Evolutionary conservation across 1,140 invertebrate species (phyloP).

Genomic region (Harlomillsia oculata): DNA sequence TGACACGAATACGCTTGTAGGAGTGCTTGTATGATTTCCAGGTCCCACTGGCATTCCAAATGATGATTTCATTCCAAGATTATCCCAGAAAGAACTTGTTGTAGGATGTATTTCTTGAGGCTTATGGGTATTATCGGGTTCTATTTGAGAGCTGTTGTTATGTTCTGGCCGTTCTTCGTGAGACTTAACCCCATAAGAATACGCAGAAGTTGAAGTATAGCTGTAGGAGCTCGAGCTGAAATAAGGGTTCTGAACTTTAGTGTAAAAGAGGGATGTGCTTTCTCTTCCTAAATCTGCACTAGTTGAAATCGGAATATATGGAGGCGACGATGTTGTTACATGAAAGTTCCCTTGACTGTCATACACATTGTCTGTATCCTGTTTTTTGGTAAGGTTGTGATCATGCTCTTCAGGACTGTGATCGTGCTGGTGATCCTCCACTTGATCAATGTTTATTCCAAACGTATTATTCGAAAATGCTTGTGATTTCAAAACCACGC

Average conservation of each 20-base stretch:
- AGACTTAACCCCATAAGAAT: slow-evolving; percentile 20
- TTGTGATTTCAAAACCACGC: too few species aligned
- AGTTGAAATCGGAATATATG: slow-evolving; percentile 4
- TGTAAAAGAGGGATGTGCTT: slow-evolving; percentile 21
- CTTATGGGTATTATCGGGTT: background rate
- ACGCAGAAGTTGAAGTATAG: slow-evolving; percentile 10
- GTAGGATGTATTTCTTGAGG: slow-evolving; percentile 16
- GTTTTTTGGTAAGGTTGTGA: too few species aligned
- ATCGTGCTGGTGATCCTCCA: too few species aligned
- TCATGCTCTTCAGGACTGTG: too few species aligned
- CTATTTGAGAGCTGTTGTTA: background rate
- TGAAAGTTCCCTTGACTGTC: too few species aligned
- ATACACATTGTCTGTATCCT: too few species aligned
- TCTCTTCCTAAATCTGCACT: slow-evolving; percentile 9
- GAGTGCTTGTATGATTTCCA: background rate
- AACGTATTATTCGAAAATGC: too few species aligned
- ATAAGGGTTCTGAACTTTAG: slow-evolving; percentile 24
- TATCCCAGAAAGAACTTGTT: slow-evolving; percentile 17
- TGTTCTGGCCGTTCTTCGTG: background rate
- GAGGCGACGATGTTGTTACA: background rate
- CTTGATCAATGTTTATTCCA: too few species aligned
- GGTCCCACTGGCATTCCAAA: background rate
- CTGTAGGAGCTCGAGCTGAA: slow-evolving; percentile 27
- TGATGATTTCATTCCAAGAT: slow-evolving; percentile 14
- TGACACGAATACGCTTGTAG: background rate